Base-by-base conservation (phyloP, 2,888 invertebrate species). In the Dynastes maya region DNA sequence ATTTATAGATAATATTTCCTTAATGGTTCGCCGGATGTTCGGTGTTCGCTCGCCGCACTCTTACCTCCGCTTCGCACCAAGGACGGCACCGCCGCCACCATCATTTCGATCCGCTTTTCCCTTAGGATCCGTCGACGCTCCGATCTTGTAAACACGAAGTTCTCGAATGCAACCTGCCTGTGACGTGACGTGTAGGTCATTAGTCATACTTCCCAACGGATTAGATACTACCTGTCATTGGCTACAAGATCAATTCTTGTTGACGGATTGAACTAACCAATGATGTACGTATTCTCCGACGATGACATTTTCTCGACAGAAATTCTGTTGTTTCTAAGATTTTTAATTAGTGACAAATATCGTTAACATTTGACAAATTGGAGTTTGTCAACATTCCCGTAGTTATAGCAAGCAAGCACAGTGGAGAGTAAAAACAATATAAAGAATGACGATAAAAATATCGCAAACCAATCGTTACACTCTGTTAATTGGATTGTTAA, bases 221-320 rank as follows among this genome's bases (percentile, higher is more conserved):
- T 84, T 82, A 83, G 84, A 84, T 83, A 85, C 84, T 84, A 84
- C 84, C 87, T 88, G 87, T 88, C 88, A 88, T 86, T 87, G 86
- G 87, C 88, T 88, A 85, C 86, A 85, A 83, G 86, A 86, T 87
- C 88, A 87, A 88, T 88, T 86, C 86, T 85, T 85, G 85, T 84
- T 86, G 88, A 88, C 87, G 87, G 86, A 88, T 88, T 87, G 86
- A 84, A 83, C 84, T 45, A 45, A 49, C 67, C 16, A 3, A 45
- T 49, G 67, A 67, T 67, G 16, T 49, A 67, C 22, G 49, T 49
- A 64, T 67, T 49, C 67, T 49, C 27, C 67, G 16, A 22, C 22
- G 55, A 58, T 55, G 16, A 55, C 55, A 16, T 55, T 55, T 2
- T 55, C 55, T 55, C 5, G 55, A 55, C 16, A 16, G 5, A 16